Evolutionary conservation across 2,888 invertebrate species (phyloP).

Genomic region (Drosophila ezoana): DNA sequence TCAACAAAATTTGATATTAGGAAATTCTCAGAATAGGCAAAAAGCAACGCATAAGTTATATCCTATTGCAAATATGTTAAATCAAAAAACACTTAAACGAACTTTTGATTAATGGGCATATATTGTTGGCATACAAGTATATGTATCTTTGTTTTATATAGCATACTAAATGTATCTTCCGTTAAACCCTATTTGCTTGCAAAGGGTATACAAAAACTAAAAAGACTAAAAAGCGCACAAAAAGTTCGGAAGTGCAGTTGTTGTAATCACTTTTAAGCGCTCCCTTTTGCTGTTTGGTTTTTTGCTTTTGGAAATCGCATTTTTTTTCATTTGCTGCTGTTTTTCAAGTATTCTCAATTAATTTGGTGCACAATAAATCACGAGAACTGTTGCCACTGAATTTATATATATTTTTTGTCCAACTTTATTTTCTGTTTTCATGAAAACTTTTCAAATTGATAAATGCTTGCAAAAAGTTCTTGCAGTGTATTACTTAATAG

Average conservation of each 20-base stretch:
- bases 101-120: no score
- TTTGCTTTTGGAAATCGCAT: slow-evolving; percentile 20
- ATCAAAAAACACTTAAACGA: no score
- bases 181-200: not conserved
- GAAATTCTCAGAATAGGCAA: not conserved
- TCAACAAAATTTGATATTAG: not conserved
- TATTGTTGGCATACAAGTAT: not conserved
- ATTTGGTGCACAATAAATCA: slow-evolving; percentile 49
- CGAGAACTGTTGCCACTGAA: slow-evolving; percentile 20
- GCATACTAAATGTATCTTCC: no score
- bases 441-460: slow-evolving; percentile 25
- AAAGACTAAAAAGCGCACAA: slow-evolving; percentile 9
- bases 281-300: slow-evolving; percentile 27
- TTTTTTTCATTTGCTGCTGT: not conserved
- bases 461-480: slow-evolving; percentile 20
- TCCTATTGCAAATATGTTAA: no score
- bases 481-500: slow-evolving; percentile 3
- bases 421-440: slow-evolving; percentile 11
- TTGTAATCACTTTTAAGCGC: slow-evolving; percentile 27
- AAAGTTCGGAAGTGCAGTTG: slow-evolving; percentile 65
- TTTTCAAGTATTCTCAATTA: slow-evolving; percentile 38
- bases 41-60: no score
- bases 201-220: slow-evolving; percentile 19
- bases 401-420: slow-evolving; percentile 20
- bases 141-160: not conserved